phyloP scores from a whole-genome alignment of 1,140 invertebrate genomes.

The Apocrypta bakeri region DNA sequence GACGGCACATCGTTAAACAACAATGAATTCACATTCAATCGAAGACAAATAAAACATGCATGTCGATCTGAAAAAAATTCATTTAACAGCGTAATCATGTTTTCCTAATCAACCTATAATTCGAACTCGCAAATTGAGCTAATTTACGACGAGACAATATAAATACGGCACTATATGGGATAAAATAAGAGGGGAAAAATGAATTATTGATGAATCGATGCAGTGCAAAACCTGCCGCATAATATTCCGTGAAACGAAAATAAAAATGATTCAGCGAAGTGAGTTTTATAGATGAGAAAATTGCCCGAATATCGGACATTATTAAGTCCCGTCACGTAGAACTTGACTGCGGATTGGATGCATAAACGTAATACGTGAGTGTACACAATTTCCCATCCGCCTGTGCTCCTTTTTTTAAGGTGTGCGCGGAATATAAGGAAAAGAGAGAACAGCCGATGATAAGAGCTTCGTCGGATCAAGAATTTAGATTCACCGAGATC shows the following conservation, averaged over 20 bases:
- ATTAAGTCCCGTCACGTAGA: conserved; percentile 59
- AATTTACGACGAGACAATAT: background rate
- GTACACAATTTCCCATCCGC: conserved; percentile 60
- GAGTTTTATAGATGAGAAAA: conserved; percentile 58
- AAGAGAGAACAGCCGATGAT: background rate
- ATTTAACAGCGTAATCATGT: too few relatives aligned
- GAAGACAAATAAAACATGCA: too few relatives aligned
- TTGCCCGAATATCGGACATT: conserved; percentile 58
- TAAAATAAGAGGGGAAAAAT: conserved; percentile 49
- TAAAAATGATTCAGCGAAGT: conserved; percentile 46
- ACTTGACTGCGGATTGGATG: conserved; percentile 60
- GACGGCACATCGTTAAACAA: too few relatives aligned
- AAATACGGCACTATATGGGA: background rate
- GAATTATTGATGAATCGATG: conserved; percentile 41
- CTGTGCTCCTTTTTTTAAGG: conserved; percentile 47
- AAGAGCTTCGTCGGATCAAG: background rate
- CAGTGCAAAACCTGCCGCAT: conserved; percentile 34
- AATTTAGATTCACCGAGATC: background rate
- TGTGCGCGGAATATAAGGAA: background rate
- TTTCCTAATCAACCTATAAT: too few relatives aligned
- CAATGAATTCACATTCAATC: too few relatives aligned
- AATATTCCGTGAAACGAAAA: background rate
- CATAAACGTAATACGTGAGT: conserved; percentile 64
- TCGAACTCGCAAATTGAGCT: background rate
- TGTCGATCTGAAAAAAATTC: too few relatives aligned